Percentiles rank a stretch among this genome's conserved stretches.
These are phyloP conservation scores for Cistogaster globosa DNA, from an alignment of 2,888 invertebrate species.

Conservation along the genomic window DNA sequence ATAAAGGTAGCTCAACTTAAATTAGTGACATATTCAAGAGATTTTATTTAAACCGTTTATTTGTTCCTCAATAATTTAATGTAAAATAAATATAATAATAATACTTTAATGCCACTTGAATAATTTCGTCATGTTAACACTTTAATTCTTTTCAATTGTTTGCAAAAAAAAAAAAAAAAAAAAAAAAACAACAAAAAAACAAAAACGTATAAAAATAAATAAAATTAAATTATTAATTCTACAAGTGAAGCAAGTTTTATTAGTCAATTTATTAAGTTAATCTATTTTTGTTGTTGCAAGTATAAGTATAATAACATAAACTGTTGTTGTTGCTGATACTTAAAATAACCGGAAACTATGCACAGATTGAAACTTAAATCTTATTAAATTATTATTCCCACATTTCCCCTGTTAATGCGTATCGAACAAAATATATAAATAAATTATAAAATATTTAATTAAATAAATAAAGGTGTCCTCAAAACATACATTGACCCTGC, in stretches of 20 bases:
- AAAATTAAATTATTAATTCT: neutral
- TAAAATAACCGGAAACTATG: conserved; percentile 58
- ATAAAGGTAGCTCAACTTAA: conserved; percentile 5
- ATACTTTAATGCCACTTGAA: too few species aligned
- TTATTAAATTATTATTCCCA: neutral
- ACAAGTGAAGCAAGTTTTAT: neutral
- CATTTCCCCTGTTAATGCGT: neutral
- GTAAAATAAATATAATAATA: too few species aligned
- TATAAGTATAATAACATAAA: neutral
- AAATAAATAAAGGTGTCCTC: conserved; percentile 62
- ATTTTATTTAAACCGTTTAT: neutral
- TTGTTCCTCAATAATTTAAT: too few species aligned
- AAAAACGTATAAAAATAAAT: too few species aligned
- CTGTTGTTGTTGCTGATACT: conserved; percentile 16
- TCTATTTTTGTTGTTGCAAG: neutral
- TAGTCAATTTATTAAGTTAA: too few species aligned
- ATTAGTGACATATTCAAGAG: neutral
- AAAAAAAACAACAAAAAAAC: too few species aligned
- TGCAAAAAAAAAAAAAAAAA: neutral
- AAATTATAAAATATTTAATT: conserved; percentile 32
- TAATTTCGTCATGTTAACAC: too few species aligned
- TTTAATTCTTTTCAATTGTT: too few species aligned
- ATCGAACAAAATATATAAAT: neutral
- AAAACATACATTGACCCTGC: conserved; percentile 67
- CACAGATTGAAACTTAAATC: conserved; percentile 23